Conservation (phyloP, 2,888 invertebrate species). For the Cetonia aurata region DNA sequence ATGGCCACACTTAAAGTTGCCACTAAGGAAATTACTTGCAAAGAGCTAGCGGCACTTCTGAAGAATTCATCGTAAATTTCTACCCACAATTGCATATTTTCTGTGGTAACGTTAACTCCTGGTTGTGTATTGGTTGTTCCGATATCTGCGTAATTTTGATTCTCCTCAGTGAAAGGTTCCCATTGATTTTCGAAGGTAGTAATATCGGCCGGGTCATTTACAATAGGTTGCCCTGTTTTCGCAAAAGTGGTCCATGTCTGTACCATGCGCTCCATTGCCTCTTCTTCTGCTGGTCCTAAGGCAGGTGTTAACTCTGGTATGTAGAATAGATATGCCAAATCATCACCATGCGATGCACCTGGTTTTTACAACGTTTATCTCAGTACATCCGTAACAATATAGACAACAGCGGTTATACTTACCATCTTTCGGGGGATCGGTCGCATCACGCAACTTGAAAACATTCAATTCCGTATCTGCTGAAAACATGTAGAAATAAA, state of each 20-base stretch:
- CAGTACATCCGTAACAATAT: neutral
- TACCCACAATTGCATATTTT: conserved; percentile 58
- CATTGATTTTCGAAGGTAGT: conserved; percentile 6
- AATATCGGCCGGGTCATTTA: conserved; percentile 42
- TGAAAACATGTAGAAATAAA: conserved; percentile 40
- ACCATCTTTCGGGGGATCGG: neutral
- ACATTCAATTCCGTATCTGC: conserved; percentile 40
- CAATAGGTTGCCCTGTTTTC: conserved; percentile 52
- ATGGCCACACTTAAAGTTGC: neutral
- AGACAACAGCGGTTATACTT: too few species aligned
- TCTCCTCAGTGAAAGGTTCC: neutral
- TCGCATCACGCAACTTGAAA: conserved; percentile 37
- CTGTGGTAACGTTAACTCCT: conserved; percentile 54
- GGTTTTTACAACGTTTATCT: neutral
- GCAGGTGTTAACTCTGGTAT: conserved; percentile 13
- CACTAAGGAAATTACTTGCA: neutral
- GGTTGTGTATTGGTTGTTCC: conserved; percentile 51
- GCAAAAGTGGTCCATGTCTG: conserved; percentile 59
- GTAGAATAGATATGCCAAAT: conserved; percentile 57
- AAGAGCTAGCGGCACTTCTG: neutral
- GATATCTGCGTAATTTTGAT: conserved; percentile 57
- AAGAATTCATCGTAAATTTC: conserved; percentile 45
- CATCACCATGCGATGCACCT: conserved; percentile 57
- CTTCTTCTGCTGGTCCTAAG: conserved; percentile 49
- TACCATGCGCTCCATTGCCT: conserved; percentile 49